Percentiles rank a stretch among this genome's conserved stretches.
Evolutionary conservation across 2,797 vertebrate genomes (phyloP).

Genomic region (Peromyscus nudipes): DNA sequence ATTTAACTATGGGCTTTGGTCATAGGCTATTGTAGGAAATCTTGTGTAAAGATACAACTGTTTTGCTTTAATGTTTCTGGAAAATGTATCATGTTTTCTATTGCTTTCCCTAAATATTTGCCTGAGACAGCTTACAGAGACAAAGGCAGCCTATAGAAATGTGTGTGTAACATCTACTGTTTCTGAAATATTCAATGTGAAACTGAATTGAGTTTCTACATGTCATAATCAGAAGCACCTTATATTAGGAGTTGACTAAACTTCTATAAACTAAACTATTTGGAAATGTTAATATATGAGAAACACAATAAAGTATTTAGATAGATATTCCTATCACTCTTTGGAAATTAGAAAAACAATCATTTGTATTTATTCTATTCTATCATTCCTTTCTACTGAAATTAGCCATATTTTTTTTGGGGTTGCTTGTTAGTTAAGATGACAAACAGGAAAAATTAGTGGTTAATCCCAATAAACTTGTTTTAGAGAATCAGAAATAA

Average conservation of each 20-base stretch:
- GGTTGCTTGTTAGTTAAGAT: neutral
- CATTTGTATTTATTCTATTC: neutral
- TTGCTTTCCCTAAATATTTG: neutral
- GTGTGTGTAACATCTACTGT: neutral
- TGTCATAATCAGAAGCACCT: neutral
- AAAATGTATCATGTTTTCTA: neutral
- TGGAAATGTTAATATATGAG: neutral
- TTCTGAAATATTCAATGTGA: neutral
- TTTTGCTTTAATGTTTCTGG: constrained; percentile 33
- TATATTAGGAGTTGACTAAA: neutral
- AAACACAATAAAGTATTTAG: constrained; percentile 26
- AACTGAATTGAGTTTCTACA: constrained; percentile 1
- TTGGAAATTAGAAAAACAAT: constrained; percentile 36
- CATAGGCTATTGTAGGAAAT: neutral
- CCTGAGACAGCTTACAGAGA: neutral
- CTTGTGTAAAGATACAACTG: neutral
- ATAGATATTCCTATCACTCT: neutral
- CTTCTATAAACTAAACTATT: neutral
- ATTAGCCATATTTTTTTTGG: neutral
- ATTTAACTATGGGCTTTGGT: neutral
- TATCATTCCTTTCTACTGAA: neutral
- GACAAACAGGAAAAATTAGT: constrained; percentile 1
- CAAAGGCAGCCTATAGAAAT: neutral
- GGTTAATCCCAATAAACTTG: constrained; percentile 19
- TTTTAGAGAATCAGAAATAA: constrained; percentile 60